These are phyloP conservation scores for Notothenia coriiceps DNA, from an alignment of 2,113 vertebrate genomes.

Conservation along the genomic window DNA sequence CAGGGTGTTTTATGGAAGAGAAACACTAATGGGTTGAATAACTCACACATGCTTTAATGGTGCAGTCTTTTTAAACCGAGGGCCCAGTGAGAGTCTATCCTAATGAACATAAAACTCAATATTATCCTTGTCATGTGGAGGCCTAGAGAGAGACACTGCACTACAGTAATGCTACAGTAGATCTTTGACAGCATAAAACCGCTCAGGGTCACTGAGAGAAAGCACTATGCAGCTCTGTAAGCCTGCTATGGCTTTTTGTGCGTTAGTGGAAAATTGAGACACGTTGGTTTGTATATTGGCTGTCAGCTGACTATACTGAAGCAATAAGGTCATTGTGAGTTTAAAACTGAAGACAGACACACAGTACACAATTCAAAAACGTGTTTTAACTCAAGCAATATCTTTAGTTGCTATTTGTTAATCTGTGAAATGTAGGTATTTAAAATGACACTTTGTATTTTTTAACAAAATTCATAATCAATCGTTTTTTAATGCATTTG, in stretches of 20 bases:
- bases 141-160: constrained; percentile 27
- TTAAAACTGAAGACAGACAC: neutral
- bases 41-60: neutral
- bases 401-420: neutral
- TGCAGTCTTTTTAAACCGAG: constrained; percentile 16
- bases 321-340: neutral
- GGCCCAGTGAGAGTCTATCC: neutral
- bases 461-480: neutral
- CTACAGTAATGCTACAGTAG: constrained; percentile 35
- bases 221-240: neutral
- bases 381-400: too few relatives aligned
- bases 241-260: constrained; percentile 1
- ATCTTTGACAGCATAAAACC: constrained; percentile 31
- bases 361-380: neutral
- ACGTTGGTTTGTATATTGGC: constrained; percentile 1
- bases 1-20: neutral
- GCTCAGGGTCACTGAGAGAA: constrained; percentile 23
- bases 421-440: neutral
- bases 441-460: neutral
- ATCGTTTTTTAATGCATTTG: neutral
- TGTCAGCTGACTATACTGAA: neutral
- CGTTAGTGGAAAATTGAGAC: neutral
- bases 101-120: constrained; percentile 38
- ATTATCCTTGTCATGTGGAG: constrained; percentile 11
- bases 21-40: constrained; percentile 2